phyloP scores from a whole-genome alignment of 2,113 vertebrate genomes.

The Passer montanus region DNA sequence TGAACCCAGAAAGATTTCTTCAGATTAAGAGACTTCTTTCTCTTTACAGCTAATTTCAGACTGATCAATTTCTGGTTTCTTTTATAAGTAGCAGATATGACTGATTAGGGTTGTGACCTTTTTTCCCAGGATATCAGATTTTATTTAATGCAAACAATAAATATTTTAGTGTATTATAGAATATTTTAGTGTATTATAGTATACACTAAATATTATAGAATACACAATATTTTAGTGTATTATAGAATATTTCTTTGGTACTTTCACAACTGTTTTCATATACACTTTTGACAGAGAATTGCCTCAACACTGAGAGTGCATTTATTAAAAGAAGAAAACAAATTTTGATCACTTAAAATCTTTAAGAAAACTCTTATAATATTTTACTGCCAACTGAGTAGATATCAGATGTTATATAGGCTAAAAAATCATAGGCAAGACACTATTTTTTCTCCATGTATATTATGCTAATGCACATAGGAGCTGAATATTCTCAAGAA shows the following conservation, averaged over 20 bases:
- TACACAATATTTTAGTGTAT: neutral
- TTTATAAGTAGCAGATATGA: neutral
- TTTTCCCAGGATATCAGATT: neutral
- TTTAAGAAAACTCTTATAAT: neutral
- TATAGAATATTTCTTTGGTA: neutral
- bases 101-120: neutral
- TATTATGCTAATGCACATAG: neutral
- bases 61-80: neutral
- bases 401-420: neutral
- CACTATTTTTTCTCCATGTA: rapidly evolving
- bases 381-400: neutral
- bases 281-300: neutral
- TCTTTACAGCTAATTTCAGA: neutral
- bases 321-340: neutral
- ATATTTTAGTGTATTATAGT: neutral
- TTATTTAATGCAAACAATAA: neutral
- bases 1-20: neutral
- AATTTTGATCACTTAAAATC: neutral
- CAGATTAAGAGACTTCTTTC: neutral
- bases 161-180: neutral
- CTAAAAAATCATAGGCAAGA: neutral
- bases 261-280: neutral
- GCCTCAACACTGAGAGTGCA: neutral
- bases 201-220: no score
- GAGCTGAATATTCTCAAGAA: neutral